These are phyloP conservation scores for Euproctis similis DNA, from an alignment of 2,888 invertebrate species.

Conservation along the genomic window DNA sequence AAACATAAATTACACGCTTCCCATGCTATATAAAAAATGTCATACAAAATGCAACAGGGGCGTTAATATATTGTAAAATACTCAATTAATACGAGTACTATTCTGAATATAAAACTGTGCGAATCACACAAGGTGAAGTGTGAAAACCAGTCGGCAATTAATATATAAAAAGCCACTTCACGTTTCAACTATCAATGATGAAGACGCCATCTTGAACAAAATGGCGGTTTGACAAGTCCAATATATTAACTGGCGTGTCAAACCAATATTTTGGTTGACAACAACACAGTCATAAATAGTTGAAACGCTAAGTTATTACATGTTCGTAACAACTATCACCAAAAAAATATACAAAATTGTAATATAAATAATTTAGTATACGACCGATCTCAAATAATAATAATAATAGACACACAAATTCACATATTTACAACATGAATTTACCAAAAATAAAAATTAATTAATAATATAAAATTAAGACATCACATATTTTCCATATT, in stretches of 20 bases:
- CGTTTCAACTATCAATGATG: too few species aligned
- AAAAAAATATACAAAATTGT: constrained; percentile 32
- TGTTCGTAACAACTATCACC: constrained; percentile 11
- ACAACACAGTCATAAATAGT: too few species aligned
- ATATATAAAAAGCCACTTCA: too few species aligned
- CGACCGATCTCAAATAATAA: constrained; percentile 38
- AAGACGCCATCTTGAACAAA: too few species aligned
- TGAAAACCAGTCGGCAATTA: constrained; percentile 26
- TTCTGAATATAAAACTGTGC: constrained; percentile 42
- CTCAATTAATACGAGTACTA: constrained; percentile 33
- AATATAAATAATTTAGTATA: constrained; percentile 57
- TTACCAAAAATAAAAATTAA: constrained; percentile 37
- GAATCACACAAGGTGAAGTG: constrained; percentile 25
- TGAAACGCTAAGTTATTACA: too few species aligned
- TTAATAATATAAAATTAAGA: constrained; percentile 55
- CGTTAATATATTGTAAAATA: constrained; percentile 17
- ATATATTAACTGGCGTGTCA: too few species aligned
- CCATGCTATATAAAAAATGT: constrained; percentile 16
- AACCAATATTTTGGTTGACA: too few species aligned
- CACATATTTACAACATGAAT: constrained; percentile 69
- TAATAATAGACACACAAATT: constrained; percentile 53
- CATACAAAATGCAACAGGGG: constrained; percentile 22
- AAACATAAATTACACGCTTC: constrained; percentile 8
- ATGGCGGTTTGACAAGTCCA: too few species aligned
- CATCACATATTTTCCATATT: constrained; percentile 39